Base-by-base conservation (phyloP, 2,113 vertebrate species). In the Perca fluviatilis region DNA sequence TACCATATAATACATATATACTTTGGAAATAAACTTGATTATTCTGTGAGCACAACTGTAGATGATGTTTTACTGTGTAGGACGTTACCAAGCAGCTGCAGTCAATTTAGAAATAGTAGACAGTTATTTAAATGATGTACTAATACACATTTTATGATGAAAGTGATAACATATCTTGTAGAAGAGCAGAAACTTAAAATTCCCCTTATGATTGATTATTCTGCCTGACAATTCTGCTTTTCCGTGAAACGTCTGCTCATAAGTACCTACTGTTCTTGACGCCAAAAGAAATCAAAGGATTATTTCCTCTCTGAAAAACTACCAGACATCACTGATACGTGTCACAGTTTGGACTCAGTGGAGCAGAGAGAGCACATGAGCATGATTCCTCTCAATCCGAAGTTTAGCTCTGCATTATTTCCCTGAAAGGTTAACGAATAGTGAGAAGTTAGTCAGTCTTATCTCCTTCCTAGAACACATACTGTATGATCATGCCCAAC, bases 331-430 rank as follows among this genome's bases (percentile, higher is more conserved):
- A 74, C 12, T 64, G 77, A 66, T 70, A 27, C 16, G 21, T 49
- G 19, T 63, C 33, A 30, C n/a, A 47, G 57, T 65, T 51, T 80
- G 69, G 57, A 86, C 53, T 68, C 86, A 86, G 82, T 51, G 78
- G 76, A 91, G 80, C 88, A 87, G 62, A 90, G 68, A 82, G 75
- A 79, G 83, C 87, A 86, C 0, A 86, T 71, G 54, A 83, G 82
- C 87, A 81, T 91, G 82, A 76, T 74, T 92, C 87, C 87, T 84
- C 63, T 30, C 1, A 7, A 50, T 51, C 58, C 72, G 23, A 79
- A 50, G 27, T 67, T 18, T 10, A 49, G 19, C 50, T 71, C 70
- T 10, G 66, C 75, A 57, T 78, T 84, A 74, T 86, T 87, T 84
- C 77, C 72, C 83, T 82, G 85, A 88, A 82, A 84, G 74, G 3